Conservation (phyloP, 2,113 vertebrate species). For the Anser brachyrhynchus region DNA sequence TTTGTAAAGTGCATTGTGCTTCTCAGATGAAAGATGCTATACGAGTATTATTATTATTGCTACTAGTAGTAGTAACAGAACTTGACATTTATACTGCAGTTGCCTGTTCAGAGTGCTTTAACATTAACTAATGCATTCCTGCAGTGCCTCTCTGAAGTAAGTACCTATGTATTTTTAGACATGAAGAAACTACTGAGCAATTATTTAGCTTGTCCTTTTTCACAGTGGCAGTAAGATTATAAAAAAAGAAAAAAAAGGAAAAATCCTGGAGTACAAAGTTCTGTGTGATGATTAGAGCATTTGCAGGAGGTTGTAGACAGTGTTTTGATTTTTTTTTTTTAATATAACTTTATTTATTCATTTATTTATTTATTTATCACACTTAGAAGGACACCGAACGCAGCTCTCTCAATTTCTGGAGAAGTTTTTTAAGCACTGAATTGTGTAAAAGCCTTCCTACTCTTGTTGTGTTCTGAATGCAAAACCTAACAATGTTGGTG, state of each 20-base stretch:
- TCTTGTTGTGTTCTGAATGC: neutral
- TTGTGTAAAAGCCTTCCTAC: neutral
- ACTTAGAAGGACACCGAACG: neutral
- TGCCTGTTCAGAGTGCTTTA: neutral
- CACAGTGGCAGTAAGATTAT: neutral
- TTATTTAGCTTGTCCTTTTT: neutral
- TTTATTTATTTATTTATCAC: neutral
- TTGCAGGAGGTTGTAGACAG: neutral
- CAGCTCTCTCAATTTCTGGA: neutral
- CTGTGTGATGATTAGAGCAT: neutral
- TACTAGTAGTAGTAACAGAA: neutral
- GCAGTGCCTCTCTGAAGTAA: neutral
- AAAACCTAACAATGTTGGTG: neutral
- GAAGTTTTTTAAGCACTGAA: neutral
- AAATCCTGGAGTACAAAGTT: neutral
- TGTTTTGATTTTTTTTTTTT: neutral
- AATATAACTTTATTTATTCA: no score
- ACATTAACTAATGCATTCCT: neutral
- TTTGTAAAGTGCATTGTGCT: conserved; percentile 8
- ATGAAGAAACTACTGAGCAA: neutral
- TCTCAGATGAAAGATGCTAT: neutral
- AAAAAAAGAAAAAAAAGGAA: neutral
- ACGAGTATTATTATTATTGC: conserved; percentile 1
- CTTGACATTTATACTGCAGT: conserved; percentile 11
- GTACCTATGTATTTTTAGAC: neutral